Evolutionary conservation across 2,113 vertebrate species (phyloP), one percentile per base, ranked within the genome.

Genomic region (Nyctereutes procyonoides): DNA sequence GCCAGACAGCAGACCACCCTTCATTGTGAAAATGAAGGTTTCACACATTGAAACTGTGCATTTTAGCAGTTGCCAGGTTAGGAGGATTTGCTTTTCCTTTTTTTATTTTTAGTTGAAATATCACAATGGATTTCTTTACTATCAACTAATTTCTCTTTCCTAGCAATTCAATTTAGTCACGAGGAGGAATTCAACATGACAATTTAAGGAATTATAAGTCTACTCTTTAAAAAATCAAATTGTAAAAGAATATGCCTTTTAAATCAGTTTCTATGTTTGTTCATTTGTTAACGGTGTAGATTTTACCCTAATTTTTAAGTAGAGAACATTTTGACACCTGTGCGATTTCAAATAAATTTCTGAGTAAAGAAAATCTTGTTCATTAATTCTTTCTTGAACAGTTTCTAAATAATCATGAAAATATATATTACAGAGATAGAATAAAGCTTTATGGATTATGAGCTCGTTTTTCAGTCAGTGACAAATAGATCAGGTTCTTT

Each of bases 331-430:
- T 89, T 69, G 51, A 74, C 20, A 86, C 38, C 56, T 96, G 19
- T 60, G 38, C 62, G 38, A 67, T 92, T 95, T 92, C 87, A 92
- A 86, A 96, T 95, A 86, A 62, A 89, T 86, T 93, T 92, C 71
- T 17, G 26, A 74, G 38, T 93, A 73, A 90, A 90, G 93, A 77
- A 95, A 89, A 92, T 95, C 53, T 11, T 93, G 14, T 73, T 91
- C 20, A 58, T 48, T 88, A 93, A 62, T 93, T 85, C 28, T 90
- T 38, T 93, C 35, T 63, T 65, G 69, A 96, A 76, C 9, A 82
- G 60, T 69, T 85, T 83, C 94, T 88, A 82, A 97, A 90, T 88
- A 82, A 56, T 83, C 9, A 8, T 81, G 79, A 93, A 84, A 71
- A 77, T 43, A 62, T 69, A 38, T 56, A 51, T 35, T 88, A 17